Percentiles rank a stretch among this genome's conserved stretches.
These are phyloP conservation scores for Pectinophora gossypiella DNA, from an alignment of 1,140 invertebrate species.

Conservation along the genomic window DNA sequence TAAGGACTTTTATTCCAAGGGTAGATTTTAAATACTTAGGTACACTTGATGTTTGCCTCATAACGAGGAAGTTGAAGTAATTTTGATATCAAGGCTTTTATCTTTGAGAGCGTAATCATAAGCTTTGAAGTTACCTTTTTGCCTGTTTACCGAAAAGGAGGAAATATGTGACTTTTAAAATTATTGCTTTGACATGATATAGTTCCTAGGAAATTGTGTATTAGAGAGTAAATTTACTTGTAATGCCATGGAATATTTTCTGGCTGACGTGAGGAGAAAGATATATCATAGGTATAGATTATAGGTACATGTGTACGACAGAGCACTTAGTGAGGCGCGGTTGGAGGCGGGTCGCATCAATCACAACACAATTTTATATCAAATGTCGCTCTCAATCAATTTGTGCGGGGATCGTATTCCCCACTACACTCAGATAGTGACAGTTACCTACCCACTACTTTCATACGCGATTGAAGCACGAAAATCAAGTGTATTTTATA, in stretches of 20 bases:
- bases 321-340: slow-evolving; percentile 54
- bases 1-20: too few relatives aligned
- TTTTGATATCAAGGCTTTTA: neutral
- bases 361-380: slow-evolving; percentile 74
- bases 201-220: too few relatives aligned
- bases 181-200: too few relatives aligned
- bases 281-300: slow-evolving; percentile 13
- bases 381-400: slow-evolving; percentile 75
- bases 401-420: slow-evolving; percentile 67
- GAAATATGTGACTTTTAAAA: neutral
- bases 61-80: neutral
- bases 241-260: too few relatives aligned
- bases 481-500: too few relatives aligned
- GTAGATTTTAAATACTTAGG: too few relatives aligned
- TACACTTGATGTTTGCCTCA: too few relatives aligned
- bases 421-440: slow-evolving; percentile 29
- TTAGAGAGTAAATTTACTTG: too few relatives aligned
- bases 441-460: slow-evolving; percentile 36
- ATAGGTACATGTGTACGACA: slow-evolving; percentile 33
- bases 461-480: too few relatives aligned
- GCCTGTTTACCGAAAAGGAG: neutral
- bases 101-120: neutral
- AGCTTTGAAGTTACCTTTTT: neutral
- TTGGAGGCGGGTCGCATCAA: slow-evolving; percentile 64
- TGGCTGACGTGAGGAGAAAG: too few relatives aligned